Percentiles rank a stretch among this genome's conserved stretches.
Evolutionary conservation across 2,888 invertebrate species (phyloP).

Genomic region (Ornithoptera priamus): DNA sequence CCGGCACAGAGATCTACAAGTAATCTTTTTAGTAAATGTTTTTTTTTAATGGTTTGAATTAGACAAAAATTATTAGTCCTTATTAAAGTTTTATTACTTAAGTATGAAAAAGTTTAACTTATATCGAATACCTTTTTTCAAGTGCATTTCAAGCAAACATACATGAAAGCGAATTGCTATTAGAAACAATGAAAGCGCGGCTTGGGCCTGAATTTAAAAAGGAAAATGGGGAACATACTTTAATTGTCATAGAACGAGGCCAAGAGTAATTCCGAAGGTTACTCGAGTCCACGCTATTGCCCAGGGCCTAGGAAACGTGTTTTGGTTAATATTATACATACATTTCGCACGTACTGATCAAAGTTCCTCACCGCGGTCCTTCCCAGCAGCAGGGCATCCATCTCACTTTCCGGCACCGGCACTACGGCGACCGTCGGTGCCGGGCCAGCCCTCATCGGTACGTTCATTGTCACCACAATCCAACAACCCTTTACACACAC

Average conservation of each 20-base stretch:
- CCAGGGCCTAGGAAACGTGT: slow-evolving; percentile 18
- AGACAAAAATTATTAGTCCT: not conserved
- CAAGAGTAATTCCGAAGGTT: slow-evolving; percentile 6
- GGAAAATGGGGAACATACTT: slow-evolving; percentile 20
- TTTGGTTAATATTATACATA: slow-evolving; percentile 55
- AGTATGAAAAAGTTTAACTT: not conserved
- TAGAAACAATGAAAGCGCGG: slow-evolving; percentile 23
- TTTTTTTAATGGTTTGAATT: too few species aligned
- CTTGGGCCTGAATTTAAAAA: slow-evolving; percentile 24
- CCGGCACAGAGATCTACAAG: too few species aligned
- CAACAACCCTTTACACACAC: not conserved
- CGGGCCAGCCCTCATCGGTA: slow-evolving; percentile 62
- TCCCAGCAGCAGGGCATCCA: slow-evolving; percentile 88
- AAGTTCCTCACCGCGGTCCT: slow-evolving; percentile 87
- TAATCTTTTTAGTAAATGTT: too few species aligned
- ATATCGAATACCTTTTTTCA: slow-evolving; percentile 19
- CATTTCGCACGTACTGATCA: slow-evolving; percentile 79
- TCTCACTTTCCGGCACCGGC: slow-evolving; percentile 85
- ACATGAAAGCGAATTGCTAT: slow-evolving; percentile 12
- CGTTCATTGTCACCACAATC: slow-evolving; percentile 52
- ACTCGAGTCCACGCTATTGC: slow-evolving; percentile 21
- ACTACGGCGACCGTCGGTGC: slow-evolving; percentile 81
- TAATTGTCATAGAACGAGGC: slow-evolving; percentile 20
- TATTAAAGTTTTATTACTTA: not conserved
- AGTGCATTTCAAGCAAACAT: slow-evolving; percentile 11